A percentile compares a stretch with the other conserved stretches of the same genome.
Evolutionary conservation across 2,888 invertebrate genomes (phyloP).

Genomic region (Agonum fuliginosum): DNA sequence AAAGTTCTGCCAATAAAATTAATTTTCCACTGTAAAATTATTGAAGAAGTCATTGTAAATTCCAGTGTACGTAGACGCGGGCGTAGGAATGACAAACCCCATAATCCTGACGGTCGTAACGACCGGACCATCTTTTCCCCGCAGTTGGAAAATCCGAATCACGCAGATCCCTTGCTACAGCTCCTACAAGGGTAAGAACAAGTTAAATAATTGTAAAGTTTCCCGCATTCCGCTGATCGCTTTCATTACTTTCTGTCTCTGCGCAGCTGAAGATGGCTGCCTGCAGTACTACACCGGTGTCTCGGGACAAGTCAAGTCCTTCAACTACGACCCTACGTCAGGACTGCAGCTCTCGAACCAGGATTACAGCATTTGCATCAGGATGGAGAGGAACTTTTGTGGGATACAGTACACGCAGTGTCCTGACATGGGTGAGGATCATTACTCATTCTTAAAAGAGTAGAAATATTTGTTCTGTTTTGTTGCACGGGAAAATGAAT

Average conservation of each 20-base stretch:
- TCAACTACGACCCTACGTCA: slow-evolving; percentile 85
- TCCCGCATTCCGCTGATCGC: background rate
- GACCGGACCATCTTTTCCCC: slow-evolving; percentile 82
- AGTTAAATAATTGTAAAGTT: slow-evolving; percentile 23
- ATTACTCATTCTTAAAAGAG: too few relatives aligned
- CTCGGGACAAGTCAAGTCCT: slow-evolving; percentile 87
- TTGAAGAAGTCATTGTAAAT: slow-evolving; percentile 57
- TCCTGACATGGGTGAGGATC: slow-evolving; percentile 76
- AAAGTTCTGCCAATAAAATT: too few relatives aligned
- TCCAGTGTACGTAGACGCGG: slow-evolving; percentile 90
- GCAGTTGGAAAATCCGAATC: slow-evolving; percentile 88
- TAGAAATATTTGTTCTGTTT: background rate
- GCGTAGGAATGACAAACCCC: slow-evolving; percentile 84
- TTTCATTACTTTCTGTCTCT: slow-evolving; percentile 7
- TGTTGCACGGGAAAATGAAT: background rate
- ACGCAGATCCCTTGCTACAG: slow-evolving; percentile 87
- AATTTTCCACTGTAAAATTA: too few relatives aligned
- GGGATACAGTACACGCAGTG: slow-evolving; percentile 89
- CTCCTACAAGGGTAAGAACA: slow-evolving; percentile 78
- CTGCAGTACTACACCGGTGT: slow-evolving; percentile 88
- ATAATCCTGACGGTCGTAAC: slow-evolving; percentile 88
- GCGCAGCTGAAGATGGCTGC: slow-evolving; percentile 82
- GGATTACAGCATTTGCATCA: slow-evolving; percentile 90
- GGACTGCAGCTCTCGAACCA: slow-evolving; percentile 91
- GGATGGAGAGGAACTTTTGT: slow-evolving; percentile 91